phyloP scores from a whole-genome alignment of 1,140 invertebrate species.

The Cyrtorhinus lividipennis region DNA sequence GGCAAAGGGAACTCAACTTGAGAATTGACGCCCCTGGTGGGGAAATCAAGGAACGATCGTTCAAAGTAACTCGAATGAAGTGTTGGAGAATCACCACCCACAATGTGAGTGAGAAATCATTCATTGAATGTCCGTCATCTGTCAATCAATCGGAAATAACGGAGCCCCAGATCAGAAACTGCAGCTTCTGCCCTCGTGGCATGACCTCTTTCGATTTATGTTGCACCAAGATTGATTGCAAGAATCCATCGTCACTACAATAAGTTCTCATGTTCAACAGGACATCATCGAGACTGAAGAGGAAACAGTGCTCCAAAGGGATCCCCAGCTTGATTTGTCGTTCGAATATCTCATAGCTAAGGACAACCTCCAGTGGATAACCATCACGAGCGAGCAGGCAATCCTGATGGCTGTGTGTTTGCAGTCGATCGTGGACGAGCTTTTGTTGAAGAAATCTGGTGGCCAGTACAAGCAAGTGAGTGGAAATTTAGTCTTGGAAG shows the following conservation, averaged over 20 bases:
- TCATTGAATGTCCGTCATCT: too few species aligned
- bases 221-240: too few species aligned
- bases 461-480: slow-evolving; percentile 30
- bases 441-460: slow-evolving; percentile 65
- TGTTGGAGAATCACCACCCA: slow-evolving; percentile 93
- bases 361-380: slow-evolving; percentile 85
- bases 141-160: not conserved
- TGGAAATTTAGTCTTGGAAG: not conserved
- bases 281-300: slow-evolving; percentile 18
- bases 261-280: too few species aligned
- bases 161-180: too few species aligned
- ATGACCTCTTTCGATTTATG: too few species aligned
- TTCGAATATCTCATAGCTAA: slow-evolving; percentile 93
- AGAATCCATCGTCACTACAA: too few species aligned
- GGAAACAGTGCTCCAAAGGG: slow-evolving; percentile 14
- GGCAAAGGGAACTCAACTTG: slow-evolving; percentile 63
- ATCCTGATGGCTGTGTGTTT: slow-evolving; percentile 90
- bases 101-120: slow-evolving; percentile 57
- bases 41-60: slow-evolving; percentile 57
- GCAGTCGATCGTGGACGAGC: slow-evolving; percentile 88
- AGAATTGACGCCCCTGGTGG: slow-evolving; percentile 34
- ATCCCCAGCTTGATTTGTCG: slow-evolving; percentile 56
- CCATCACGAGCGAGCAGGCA: slow-evolving; percentile 73
- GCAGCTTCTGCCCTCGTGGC: too few species aligned
- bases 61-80: slow-evolving; percentile 87